Base-by-base conservation (phyloP, 1,140 invertebrate species). In the Ostrea edulis region DNA sequence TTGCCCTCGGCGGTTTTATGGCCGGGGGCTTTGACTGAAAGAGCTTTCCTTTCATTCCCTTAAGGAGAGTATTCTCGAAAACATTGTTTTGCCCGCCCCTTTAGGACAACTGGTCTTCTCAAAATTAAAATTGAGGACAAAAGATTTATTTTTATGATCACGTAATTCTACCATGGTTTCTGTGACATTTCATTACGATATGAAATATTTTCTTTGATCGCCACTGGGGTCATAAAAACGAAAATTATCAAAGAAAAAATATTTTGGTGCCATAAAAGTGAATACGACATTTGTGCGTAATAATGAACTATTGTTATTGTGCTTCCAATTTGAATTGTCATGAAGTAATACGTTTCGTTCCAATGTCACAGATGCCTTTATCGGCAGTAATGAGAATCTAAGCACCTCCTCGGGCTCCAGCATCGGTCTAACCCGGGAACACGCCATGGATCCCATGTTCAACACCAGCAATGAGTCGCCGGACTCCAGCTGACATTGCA, bases 401-500 rank as follows among this genome's bases (percentile, higher is more conserved):
- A 93, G 93, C 82, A 92, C 92, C 5, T 93, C 92, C 82, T 93
- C 93, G 0, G 92, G 93, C 17, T 93, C 93, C 85, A 93, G 92
- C 85, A 90, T 87, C 52, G 88, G 90, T 1, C 86, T 89, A n/a
- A 62, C 89, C 17, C 86, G 91, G 0, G 91, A 92, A 83, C 87
- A 89, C 62, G 81, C 83, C 58, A 52, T 88, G n/a, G 89, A 91
- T 84, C 88, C 85, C 25, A 86, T 90, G 29, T 92, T 89, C 62
- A 86, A 86, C 7, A 82, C 86, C n/a, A 84, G 85, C 62, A 84
- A 84, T 20, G 87, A 84, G 71, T 88, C 87, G 14, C 65, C 65
- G 62, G 87, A 88, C 65, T 88, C 87, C 14, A 86, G 85, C 44
- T 86, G 22, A 53, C 29, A n/a, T 22, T 44, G 12, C 20, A 14